phyloP scores from a whole-genome alignment of 2,888 invertebrate genomes.

The Rapana venosa region DNA sequence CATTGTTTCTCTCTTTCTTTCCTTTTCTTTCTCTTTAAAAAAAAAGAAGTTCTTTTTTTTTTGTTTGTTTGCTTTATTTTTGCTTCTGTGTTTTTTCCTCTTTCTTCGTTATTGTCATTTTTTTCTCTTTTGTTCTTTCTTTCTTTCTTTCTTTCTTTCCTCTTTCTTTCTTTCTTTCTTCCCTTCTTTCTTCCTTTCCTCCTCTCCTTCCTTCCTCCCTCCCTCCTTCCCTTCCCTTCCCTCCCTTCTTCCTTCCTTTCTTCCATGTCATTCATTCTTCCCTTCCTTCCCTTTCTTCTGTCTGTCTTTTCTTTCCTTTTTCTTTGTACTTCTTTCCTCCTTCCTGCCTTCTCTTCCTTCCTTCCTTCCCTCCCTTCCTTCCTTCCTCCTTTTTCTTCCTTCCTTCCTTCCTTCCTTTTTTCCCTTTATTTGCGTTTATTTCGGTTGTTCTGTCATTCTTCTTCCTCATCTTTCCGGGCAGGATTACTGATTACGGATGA shows the following conservation, averaged over 20 bases:
- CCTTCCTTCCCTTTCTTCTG: not conserved
- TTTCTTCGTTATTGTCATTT: no score
- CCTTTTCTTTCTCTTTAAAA: not conserved
- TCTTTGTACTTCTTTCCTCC: not conserved
- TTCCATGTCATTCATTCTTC: not conserved
- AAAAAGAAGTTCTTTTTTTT: no score
- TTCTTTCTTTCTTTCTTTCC: not conserved
- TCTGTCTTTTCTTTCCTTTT: not conserved
- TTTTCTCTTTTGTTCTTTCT: slow-evolving; percentile 3
- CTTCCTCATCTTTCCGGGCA: no score
- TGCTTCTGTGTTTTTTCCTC: no score
- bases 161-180: not conserved
- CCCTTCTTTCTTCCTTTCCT: not conserved
- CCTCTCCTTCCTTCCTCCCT: not conserved
- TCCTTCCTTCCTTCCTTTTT: no score
- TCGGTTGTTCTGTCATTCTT: no score
- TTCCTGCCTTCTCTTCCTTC: not conserved
- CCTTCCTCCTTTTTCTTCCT: not conserved
- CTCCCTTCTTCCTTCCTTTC: not conserved
- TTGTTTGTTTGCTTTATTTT: no score
- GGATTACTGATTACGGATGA: no score
- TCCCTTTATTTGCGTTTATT: no score
- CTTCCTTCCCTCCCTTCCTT: not conserved
- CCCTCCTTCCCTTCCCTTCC: not conserved
- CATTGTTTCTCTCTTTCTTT: not conserved